phyloP scores from a whole-genome alignment of 92 coral and sea anemone species.

The Zoanthus sociatus region DNA sequence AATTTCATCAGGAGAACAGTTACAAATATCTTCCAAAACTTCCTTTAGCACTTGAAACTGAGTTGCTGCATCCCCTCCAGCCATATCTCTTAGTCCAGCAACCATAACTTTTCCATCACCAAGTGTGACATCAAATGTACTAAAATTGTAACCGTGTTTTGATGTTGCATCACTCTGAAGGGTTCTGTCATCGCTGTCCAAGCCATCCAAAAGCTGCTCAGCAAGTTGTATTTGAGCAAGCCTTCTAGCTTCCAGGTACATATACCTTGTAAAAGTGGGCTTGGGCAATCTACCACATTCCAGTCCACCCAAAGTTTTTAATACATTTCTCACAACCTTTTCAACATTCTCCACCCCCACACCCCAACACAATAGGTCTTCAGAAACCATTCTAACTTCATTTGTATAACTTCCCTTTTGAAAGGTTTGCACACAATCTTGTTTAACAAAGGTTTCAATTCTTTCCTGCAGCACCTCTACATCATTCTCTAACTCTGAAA shows the following conservation, averaged over 20 bases:
- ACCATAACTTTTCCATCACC: slow-evolving; percentile 25
- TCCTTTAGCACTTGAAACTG: slow-evolving; percentile 38
- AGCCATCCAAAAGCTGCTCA: slow-evolving; percentile 29
- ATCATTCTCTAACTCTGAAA: slow-evolving; percentile 35
- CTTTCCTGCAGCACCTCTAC: slow-evolving; percentile 25
- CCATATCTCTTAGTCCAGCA: slow-evolving; percentile 37
- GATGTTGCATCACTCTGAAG: slow-evolving; percentile 49
- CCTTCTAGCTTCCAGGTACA: slow-evolving; percentile 57
- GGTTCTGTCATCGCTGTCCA: slow-evolving; percentile 14
- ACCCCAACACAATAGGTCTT: slow-evolving; percentile 54
- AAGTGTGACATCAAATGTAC: slow-evolving; percentile 40
- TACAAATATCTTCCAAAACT: slow-evolving; percentile 7
- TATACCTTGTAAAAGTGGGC: slow-evolving; percentile 51
- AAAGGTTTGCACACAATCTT: slow-evolving; percentile 42
- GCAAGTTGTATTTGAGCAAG: slow-evolving; percentile 52
- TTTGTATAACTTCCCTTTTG: slow-evolving; percentile 48
- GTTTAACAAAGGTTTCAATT: neutral
- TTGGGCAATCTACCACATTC: slow-evolving; percentile 47
- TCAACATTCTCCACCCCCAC: slow-evolving; percentile 56
- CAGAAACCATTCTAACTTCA: slow-evolving; percentile 51
- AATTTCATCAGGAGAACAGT: slow-evolving; percentile 11
- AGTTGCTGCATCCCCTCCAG: slow-evolving; percentile 32
- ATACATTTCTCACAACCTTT: slow-evolving; percentile 32
- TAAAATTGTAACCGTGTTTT: slow-evolving; percentile 26
- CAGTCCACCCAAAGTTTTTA: slow-evolving; percentile 37